Evolutionary conservation across 2,113 vertebrate genomes (phyloP), one percentile per base, ranked within the genome.

Genomic region (Campylorhamphus procurvoides): DNA sequence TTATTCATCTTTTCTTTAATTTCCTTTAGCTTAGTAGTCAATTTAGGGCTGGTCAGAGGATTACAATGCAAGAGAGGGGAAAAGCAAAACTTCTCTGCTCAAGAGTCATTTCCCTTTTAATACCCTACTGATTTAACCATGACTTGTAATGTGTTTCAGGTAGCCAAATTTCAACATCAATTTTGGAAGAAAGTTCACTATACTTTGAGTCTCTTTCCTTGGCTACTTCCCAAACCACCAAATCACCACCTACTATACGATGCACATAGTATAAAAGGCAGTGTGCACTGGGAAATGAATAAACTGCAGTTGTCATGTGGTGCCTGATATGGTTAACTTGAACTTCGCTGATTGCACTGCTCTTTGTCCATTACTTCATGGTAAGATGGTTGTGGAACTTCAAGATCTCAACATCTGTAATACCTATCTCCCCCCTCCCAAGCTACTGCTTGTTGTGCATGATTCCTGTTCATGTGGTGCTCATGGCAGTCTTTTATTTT

Each of bases 131-230:
- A 94, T 95, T 96, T 95, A 97, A 79, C 88, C 68, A 39, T 69
- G 84, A 94, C 86, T 96, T 84, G 73, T 96, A 97, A 96, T 90
- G 96, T 94, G 85, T 96, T 96, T 96, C 92, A 97, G 85, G 96
- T 97, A 97, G 94, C 92, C 94, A 97, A 90, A 96, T 97, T 97
- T 97, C 94, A 95, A 72, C 94, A 96, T 96, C 93, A 86, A 96
- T 97, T 97, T 95, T 95, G 90, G 76, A 95, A 94, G 72, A 91
- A 94, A 92, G 88, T 94, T 95, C 85, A 58, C 85, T 89, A 8
- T 75, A 58, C 64, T 90, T 93, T 71, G 76, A 68, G 23, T 86
- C 52, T 90, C 72, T 69, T 92, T 96, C 47, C 88, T 81, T 95
- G 96, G 93, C 92, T 75, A 77, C 79, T 68, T 89, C 79, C 92